Conservation (phyloP, 1,140 invertebrate species). For the Geopemphigus sp. region DNA sequence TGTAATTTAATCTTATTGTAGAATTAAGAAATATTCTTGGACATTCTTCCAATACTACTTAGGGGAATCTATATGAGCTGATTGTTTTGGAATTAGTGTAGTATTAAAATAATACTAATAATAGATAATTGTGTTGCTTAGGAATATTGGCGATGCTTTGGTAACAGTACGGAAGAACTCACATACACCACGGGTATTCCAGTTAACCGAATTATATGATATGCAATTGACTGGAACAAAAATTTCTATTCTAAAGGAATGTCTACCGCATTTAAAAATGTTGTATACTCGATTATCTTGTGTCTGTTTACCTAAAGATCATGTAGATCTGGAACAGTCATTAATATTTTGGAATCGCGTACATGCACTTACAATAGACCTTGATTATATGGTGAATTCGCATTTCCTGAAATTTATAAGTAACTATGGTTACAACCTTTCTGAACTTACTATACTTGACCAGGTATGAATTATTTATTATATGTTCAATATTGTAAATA, state of each 20-base stretch:
- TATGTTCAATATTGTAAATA: neutral
- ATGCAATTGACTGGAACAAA: conserved; percentile 41
- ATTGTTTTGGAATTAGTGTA: too few relatives aligned
- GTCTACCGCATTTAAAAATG: conserved; percentile 35
- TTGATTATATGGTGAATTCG: conserved; percentile 44
- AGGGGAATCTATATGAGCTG: too few relatives aligned
- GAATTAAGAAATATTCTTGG: too few relatives aligned
- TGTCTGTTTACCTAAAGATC: conserved; percentile 36
- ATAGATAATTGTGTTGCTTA: neutral
- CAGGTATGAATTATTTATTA: neutral
- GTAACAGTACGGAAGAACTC: conserved; percentile 27
- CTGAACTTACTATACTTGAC: conserved; percentile 32
- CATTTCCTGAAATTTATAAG: conserved; percentile 41
- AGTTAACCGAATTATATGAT: conserved; percentile 41
- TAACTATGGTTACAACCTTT: conserved; percentile 18
- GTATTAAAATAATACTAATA: neutral
- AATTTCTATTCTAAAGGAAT: conserved; percentile 23
- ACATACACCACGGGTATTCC: neutral
- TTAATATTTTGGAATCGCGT: conserved; percentile 44
- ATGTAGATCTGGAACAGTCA: conserved; percentile 29
- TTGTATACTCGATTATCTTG: conserved; percentile 40
- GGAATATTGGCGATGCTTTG: conserved; percentile 49
- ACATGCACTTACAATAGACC: conserved; percentile 34
- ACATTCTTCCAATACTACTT: too few relatives aligned
- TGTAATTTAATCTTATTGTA: too few relatives aligned